A percentile compares a stretch with the other conserved stretches of the same genome.
Evolutionary conservation across 2,797 vertebrate species (phyloP).

Genomic region (Hoplostethus atlanticus): DNA sequence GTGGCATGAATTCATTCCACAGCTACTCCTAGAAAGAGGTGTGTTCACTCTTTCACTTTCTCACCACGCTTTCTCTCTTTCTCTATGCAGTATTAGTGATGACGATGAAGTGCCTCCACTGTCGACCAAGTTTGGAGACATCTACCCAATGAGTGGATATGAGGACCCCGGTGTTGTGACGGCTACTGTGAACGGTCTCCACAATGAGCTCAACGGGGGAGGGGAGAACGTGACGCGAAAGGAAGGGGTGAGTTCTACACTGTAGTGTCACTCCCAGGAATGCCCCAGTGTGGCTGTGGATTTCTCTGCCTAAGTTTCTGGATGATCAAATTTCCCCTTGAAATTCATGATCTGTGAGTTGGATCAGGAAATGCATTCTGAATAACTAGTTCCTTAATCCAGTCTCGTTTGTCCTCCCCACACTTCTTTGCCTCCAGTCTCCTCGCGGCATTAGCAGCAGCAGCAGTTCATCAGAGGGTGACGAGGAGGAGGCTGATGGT

Average conservation of each 20-base stretch:
- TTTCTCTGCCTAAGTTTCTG: slow-evolving; percentile 55
- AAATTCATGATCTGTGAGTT: slow-evolving; percentile 31
- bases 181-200: slow-evolving; percentile 90
- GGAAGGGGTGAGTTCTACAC: slow-evolving; percentile 84
- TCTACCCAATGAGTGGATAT: slow-evolving; percentile 92
- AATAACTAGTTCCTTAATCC: slow-evolving; percentile 8
- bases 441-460: slow-evolving; percentile 81
- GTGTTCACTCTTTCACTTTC: neutral
- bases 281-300: slow-evolving; percentile 38
- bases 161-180: slow-evolving; percentile 87
- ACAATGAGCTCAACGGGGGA: slow-evolving; percentile 89
- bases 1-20: neutral
- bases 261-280: neutral
- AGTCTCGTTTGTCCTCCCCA: slow-evolving; percentile 5
- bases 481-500: slow-evolving; percentile 92
- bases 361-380: slow-evolving; percentile 32
- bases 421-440: slow-evolving; percentile 45
- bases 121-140: slow-evolving; percentile 92
- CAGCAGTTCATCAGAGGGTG: slow-evolving; percentile 95
- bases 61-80: slow-evolving; percentile 13
- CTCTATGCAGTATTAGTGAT: slow-evolving; percentile 88
- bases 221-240: slow-evolving; percentile 88
- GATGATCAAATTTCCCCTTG: slow-evolving; percentile 17
- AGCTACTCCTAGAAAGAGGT: neutral
- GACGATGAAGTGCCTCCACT: slow-evolving; percentile 93